Conservation (phyloP, 1,140 invertebrate species). For the Paraescarpia echinospica region DNA sequence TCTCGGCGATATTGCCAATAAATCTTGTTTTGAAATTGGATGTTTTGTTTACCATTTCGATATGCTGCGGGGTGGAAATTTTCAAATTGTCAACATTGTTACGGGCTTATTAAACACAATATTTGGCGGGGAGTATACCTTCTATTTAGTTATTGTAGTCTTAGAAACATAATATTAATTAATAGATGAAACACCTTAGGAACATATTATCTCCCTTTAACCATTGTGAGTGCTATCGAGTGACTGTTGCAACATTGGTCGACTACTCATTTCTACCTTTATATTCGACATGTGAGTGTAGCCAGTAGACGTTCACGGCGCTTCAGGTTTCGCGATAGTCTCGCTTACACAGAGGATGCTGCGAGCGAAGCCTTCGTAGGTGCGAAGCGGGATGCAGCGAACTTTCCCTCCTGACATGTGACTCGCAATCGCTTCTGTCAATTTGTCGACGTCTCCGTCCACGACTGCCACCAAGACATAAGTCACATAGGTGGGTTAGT, state of each 20-base stretch:
- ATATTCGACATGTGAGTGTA: constrained; percentile 22
- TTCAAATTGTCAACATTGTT: too few species aligned
- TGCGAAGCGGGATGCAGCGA: constrained; percentile 21
- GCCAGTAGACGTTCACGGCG: constrained; percentile 19
- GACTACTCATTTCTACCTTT: constrained; percentile 17
- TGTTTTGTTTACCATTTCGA: too few species aligned
- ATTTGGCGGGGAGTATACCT: too few species aligned
- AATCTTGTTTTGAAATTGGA: too few species aligned
- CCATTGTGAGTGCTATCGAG: background rate
- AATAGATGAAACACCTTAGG: too few species aligned
- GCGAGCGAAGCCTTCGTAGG: constrained; percentile 26
- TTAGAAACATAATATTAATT: too few species aligned
- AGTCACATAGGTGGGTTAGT: background rate
- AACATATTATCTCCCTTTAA: too few species aligned
- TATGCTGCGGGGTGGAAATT: too few species aligned
- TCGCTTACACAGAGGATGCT: constrained; percentile 24
- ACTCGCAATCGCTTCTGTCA: background rate
- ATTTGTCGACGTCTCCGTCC: background rate
- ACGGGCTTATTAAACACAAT: too few species aligned
- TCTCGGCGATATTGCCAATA: too few species aligned
- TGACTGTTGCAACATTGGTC: too few species aligned
- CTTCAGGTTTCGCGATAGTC: background rate
- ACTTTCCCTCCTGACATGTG: background rate
- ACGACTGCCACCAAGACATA: background rate
- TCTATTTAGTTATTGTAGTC: too few species aligned